Conservation (phyloP, 1,140 invertebrate species). For the Protaetia brevitarsis region DNA sequence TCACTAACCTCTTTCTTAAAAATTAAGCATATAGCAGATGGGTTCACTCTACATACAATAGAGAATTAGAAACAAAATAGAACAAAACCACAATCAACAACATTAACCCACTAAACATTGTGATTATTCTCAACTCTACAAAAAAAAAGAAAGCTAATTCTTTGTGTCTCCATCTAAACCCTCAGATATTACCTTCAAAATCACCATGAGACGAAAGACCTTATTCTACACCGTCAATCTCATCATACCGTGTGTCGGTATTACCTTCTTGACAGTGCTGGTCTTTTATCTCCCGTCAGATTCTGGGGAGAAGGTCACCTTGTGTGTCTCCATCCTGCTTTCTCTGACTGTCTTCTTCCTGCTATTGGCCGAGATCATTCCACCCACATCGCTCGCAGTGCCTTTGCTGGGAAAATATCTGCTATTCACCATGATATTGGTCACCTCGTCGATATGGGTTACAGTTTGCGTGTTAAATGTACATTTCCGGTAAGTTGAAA, state of each 20-base stretch:
- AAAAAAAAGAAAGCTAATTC: not conserved
- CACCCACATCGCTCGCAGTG: conserved; percentile 94
- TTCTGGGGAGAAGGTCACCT: conserved; percentile 90
- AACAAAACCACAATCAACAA: too few relatives aligned
- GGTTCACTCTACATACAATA: too few relatives aligned
- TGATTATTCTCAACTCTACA: too few relatives aligned
- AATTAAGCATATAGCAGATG: too few relatives aligned
- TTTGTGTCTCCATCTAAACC: conserved; percentile 40
- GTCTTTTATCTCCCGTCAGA: conserved; percentile 96
- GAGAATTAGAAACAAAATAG: too few relatives aligned
- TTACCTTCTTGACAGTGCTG: conserved; percentile 90
- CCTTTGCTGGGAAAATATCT: conserved; percentile 95
- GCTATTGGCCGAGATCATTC: conserved; percentile 94
- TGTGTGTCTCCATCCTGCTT: conserved; percentile 97
- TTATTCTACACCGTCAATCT: conserved; percentile 90
- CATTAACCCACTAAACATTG: too few relatives aligned
- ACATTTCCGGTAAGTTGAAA: conserved; percentile 92
- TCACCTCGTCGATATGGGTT: conserved; percentile 94
- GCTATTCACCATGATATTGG: conserved; percentile 97
- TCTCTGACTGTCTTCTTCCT: conserved; percentile 98
- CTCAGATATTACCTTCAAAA: conserved; percentile 91
- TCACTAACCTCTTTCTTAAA: too few relatives aligned
- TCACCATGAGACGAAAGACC: conserved; percentile 90
- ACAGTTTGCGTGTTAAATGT: conserved; percentile 97
- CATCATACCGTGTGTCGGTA: conserved; percentile 86